These are phyloP conservation scores for Mylabris phalerata DNA, from an alignment of 1,140 invertebrate genomes.

Conservation along the genomic window DNA sequence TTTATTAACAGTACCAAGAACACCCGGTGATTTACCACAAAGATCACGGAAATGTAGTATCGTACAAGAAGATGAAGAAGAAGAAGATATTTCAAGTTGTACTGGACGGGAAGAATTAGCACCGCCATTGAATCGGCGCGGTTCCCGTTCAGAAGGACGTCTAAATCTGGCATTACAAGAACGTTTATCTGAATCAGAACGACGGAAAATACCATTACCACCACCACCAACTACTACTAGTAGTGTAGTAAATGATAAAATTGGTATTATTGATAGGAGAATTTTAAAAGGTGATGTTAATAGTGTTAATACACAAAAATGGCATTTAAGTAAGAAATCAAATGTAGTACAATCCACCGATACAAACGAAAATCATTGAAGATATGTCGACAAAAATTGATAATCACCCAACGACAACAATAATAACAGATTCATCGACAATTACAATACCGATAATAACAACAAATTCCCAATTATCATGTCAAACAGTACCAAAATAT, in stretches of 20 bases:
- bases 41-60: slow-evolving; percentile 80
- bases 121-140: slow-evolving; percentile 47
- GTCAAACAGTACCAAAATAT: slow-evolving; percentile 43
- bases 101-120: slow-evolving; percentile 48
- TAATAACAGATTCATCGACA: slow-evolving; percentile 50
- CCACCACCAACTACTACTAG: neutral
- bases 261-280: neutral
- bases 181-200: slow-evolving; percentile 40
- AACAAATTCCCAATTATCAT: slow-evolving; percentile 40
- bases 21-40: slow-evolving; percentile 55
- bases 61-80: slow-evolving; percentile 78
- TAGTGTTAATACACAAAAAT: slow-evolving; percentile 2
- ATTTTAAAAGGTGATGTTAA: neutral
- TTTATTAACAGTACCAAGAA: slow-evolving; percentile 52
- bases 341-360: slow-evolving; percentile 19
- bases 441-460: slow-evolving; percentile 52
- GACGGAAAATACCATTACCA: slow-evolving; percentile 24
- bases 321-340: slow-evolving; percentile 17
- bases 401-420: slow-evolving; percentile 38
- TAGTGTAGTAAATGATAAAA: slow-evolving; percentile 1
- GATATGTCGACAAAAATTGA: slow-evolving; percentile 20
- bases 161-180: slow-evolving; percentile 52
- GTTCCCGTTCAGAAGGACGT: slow-evolving; percentile 56
- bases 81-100: slow-evolving; percentile 54
- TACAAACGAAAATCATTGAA: slow-evolving; percentile 20